phyloP scores from a whole-genome alignment of 2,888 invertebrate species.

The Diplazon laetatorius region DNA sequence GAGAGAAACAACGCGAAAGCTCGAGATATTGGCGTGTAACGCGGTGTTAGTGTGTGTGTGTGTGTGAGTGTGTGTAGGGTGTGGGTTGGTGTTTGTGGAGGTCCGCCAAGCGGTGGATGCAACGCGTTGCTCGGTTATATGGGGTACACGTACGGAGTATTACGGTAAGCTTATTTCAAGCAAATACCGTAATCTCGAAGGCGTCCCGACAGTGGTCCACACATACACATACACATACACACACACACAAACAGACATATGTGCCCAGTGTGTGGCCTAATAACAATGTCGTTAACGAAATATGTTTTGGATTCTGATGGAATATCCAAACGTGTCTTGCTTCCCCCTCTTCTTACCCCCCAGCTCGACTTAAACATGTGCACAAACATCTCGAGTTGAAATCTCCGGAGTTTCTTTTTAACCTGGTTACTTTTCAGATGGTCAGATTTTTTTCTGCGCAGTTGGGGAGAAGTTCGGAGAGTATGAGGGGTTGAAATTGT shows the following conservation, averaged over 20 bases:
- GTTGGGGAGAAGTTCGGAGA: no score
- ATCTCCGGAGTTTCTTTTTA: no score
- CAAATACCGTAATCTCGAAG: conserved; percentile 35
- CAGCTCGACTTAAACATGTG: neutral
- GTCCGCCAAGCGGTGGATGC: no score
- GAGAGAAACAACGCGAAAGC: conserved; percentile 35
- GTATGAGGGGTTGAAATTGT: no score
- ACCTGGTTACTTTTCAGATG: no score
- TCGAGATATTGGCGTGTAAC: conserved; percentile 13
- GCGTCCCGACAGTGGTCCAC: neutral
- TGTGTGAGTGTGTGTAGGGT: no score
- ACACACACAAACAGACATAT: no score
- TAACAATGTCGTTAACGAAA: conserved; percentile 28
- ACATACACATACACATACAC: neutral
- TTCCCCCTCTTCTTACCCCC: no score
- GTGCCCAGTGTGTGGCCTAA: neutral
- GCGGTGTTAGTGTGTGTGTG: conserved; percentile 31
- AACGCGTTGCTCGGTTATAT: conserved; percentile 3
- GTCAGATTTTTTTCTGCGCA: no score
- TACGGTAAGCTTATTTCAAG: conserved; percentile 32
- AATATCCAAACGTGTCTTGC: neutral
- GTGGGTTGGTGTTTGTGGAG: no score
- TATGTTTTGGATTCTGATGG: neutral
- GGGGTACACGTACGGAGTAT: conserved; percentile 25
- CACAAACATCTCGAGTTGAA: neutral